These are phyloP conservation scores for Caenorhabditis briggsae DNA, from an alignment of 1,140 invertebrate species.

Conservation along the genomic window DNA sequence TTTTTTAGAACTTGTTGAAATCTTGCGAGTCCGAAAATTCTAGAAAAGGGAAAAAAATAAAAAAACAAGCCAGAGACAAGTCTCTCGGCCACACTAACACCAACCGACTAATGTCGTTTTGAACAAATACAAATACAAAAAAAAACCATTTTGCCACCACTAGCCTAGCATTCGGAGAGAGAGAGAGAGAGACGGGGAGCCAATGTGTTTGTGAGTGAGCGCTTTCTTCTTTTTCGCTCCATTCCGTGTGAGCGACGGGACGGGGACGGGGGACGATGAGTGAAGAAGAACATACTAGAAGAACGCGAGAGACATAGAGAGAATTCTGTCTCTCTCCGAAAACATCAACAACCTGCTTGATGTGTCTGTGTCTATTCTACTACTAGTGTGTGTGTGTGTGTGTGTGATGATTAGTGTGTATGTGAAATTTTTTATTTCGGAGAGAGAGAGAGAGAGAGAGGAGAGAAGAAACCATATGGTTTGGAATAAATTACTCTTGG, in stretches of 20 bases:
- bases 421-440: background rate
- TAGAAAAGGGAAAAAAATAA: too few relatives aligned
- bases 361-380: slow-evolving; percentile 13
- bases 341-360: slow-evolving; percentile 47
- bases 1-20: too few relatives aligned
- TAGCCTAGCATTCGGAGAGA: background rate
- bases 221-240: background rate
- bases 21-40: too few relatives aligned
- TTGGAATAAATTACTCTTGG: too few relatives aligned
- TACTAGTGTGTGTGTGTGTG: background rate
- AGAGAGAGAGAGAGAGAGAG: too few relatives aligned
- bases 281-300: slow-evolving; percentile 31
- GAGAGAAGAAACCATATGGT: too few relatives aligned
- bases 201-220: slow-evolving; percentile 35
- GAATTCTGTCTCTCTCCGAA: background rate
- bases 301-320: background rate
- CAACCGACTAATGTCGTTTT: background rate
- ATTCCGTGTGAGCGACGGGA: background rate
- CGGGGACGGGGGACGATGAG: slow-evolving; percentile 5
- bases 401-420: background rate
- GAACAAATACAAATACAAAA: slow-evolving; percentile 7
- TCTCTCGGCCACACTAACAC: too few relatives aligned
- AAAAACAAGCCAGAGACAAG: too few relatives aligned
- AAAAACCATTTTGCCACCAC: background rate
- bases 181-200: background rate